Percentiles rank a stretch among this genome's conserved stretches.
These are phyloP conservation scores for Mongoloraphidia duomilia DNA, from an alignment of 2,888 invertebrate species.

Conservation along the genomic window DNA sequence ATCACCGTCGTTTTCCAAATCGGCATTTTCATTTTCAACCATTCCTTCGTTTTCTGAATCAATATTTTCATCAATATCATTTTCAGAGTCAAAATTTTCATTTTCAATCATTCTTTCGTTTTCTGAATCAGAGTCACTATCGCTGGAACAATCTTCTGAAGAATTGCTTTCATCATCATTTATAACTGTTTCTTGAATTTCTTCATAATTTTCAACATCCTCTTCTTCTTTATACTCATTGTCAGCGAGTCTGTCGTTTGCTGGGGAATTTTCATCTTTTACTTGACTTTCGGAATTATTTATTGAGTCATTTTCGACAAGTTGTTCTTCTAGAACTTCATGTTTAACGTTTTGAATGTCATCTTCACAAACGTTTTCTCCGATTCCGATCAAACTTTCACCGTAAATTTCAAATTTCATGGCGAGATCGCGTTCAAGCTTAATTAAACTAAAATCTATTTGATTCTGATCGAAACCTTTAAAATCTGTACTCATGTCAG, in stretches of 20 bases:
- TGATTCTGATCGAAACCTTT: too few relatives aligned
- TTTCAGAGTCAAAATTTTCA: not conserved
- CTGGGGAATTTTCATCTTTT: not conserved
- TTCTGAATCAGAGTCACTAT: not conserved
- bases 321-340: slow-evolving; percentile 15
- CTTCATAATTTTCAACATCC: not conserved
- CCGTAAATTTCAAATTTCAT: too few relatives aligned
- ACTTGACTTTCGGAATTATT: not conserved
- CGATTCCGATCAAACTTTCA: too few relatives aligned
- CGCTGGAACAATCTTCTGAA: not conserved
- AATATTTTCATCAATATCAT: not conserved
- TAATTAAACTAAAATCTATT: too few relatives aligned
- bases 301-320: slow-evolving; percentile 8
- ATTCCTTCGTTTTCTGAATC: slow-evolving; percentile 3
- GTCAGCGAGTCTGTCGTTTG: not conserved
- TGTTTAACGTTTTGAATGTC: not conserved
- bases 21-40: slow-evolving; percentile 10
- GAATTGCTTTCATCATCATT: not conserved
- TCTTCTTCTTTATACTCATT: not conserved
- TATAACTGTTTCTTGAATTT: not conserved
- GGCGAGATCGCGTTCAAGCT: too few relatives aligned
- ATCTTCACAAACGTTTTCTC: not conserved
- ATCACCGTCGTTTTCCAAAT: slow-evolving; percentile 15
- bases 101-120: not conserved
- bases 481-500: too few relatives aligned